Conservation (phyloP, 2,113 vertebrate species). For the Sialia sialis region DNA sequence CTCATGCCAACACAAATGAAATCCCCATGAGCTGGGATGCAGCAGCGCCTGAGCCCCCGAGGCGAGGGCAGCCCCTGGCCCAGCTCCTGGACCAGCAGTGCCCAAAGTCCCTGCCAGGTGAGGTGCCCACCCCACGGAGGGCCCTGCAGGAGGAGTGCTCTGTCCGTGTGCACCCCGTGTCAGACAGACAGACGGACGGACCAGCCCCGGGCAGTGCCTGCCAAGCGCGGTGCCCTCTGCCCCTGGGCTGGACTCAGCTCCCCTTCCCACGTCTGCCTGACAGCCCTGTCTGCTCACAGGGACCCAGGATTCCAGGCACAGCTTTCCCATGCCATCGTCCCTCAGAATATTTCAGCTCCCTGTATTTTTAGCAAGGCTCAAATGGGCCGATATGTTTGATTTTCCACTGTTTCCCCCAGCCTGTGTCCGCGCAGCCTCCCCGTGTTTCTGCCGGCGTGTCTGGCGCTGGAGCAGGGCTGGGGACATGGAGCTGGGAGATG, state of each 20-base stretch:
- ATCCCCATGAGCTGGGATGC: rapidly evolving
- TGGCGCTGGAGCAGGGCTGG: neutral
- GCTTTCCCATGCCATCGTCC: constrained; percentile 96
- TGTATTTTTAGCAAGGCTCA: constrained; percentile 93
- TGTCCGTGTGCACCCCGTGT: rapidly evolving
- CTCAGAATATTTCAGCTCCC: constrained; percentile 85
- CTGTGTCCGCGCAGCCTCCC: constrained; percentile 71
- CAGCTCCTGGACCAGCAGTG: rapidly evolving
- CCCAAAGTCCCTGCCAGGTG: neutral
- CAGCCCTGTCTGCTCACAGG: constrained; percentile 69
- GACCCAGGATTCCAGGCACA: constrained; percentile 78
- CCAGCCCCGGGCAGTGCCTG: no score
- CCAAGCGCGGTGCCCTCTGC: constrained; percentile 13
- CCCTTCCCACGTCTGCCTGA: constrained; percentile 77
- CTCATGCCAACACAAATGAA: neutral
- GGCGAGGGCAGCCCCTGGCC: rapidly evolving
- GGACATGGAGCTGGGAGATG: constrained; percentile 53
- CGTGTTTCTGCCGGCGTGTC: constrained; percentile 29
- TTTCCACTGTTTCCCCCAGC: constrained; percentile 90
- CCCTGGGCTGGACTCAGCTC: neutral
- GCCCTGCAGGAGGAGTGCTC: neutral
- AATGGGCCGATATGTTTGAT: constrained; percentile 93
- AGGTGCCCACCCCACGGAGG: neutral
- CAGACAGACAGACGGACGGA: no score
- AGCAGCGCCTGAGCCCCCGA: rapidly evolving